Percentiles rank a stretch among this genome's conserved stretches.
Conservation (phyloP, 2,113 vertebrate species). For the Triplophysa rosa region DNA sequence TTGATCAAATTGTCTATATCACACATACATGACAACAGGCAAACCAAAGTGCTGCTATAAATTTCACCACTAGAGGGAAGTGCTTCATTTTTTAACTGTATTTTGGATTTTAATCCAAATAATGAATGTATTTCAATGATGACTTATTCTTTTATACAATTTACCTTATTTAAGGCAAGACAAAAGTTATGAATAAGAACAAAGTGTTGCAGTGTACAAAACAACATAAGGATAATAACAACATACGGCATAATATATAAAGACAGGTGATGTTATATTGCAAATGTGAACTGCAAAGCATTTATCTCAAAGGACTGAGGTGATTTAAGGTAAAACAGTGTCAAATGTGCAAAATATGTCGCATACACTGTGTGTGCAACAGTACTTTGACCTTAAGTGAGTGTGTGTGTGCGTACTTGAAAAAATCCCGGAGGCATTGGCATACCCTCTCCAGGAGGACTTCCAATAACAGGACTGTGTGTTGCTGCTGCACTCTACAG, state of each 20-base stretch:
- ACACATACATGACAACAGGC: neutral
- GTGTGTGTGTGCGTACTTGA: constrained; percentile 76
- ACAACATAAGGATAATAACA: no score
- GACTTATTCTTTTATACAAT: no score
- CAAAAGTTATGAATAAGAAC: no score
- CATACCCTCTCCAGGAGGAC: constrained; percentile 96
- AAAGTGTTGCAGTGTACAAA: no score
- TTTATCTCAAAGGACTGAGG: neutral
- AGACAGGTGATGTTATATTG: neutral
- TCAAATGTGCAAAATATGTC: neutral
- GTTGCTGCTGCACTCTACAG: constrained; percentile 95
- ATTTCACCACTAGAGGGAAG: constrained; percentile 66
- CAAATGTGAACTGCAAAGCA: constrained; percentile 15
- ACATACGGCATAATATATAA: no score
- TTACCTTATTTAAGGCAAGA: no score
- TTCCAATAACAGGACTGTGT: constrained; percentile 94
- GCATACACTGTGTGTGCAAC: no score
- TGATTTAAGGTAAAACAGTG: neutral
- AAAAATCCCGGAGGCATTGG: constrained; percentile 97
- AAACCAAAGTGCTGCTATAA: neutral
- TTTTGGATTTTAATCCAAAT: no score
- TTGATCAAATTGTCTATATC: neutral
- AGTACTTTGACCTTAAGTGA: no score
- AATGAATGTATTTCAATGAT: no score
- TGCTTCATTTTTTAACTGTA: neutral